These are phyloP conservation scores for Stigmatopora argus DNA, from an alignment of 2,113 vertebrate genomes.

Conservation along the genomic window DNA sequence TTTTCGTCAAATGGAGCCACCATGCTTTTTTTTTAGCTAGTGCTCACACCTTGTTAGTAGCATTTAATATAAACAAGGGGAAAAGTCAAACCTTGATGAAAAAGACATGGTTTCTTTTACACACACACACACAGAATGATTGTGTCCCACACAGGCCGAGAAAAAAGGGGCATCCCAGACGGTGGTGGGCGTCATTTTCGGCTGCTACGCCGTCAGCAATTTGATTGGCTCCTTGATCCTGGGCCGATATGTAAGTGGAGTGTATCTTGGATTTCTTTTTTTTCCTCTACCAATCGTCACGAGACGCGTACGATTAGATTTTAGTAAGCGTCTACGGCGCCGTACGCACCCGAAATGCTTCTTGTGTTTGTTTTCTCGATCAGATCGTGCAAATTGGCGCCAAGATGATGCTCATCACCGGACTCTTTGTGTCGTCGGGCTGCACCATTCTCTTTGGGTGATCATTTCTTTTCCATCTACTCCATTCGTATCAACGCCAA, in stretches of 20 bases:
- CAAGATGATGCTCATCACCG: slow-evolving; percentile 88
- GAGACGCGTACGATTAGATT: background rate
- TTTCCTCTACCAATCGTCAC: background rate
- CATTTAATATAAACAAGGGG: no score
- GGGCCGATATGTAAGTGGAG: slow-evolving; percentile 86
- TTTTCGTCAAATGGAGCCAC: no score
- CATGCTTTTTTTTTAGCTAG: no score
- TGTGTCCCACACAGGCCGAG: slow-evolving; percentile 71
- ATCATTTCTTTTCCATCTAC: slow-evolving; percentile 42
- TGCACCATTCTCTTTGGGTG: slow-evolving; percentile 91
- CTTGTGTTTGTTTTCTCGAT: background rate
- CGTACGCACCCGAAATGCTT: background rate
- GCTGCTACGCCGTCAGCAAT: slow-evolving; percentile 84
- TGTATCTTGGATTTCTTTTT: background rate
- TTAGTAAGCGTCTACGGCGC: no score
- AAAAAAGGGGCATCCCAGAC: slow-evolving; percentile 85
- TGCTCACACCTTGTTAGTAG: no score
- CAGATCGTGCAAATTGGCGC: slow-evolving; percentile 92
- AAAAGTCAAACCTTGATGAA: no score
- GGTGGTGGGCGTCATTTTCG: slow-evolving; percentile 85
- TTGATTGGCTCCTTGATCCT: slow-evolving; percentile 78
- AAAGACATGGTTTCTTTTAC: no score
- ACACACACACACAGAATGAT: background rate
- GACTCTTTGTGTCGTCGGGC: slow-evolving; percentile 82
- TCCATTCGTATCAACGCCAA: no score